Conservation (phyloP, 2,888 invertebrate genomes). For the Chesias legatella region DNA sequence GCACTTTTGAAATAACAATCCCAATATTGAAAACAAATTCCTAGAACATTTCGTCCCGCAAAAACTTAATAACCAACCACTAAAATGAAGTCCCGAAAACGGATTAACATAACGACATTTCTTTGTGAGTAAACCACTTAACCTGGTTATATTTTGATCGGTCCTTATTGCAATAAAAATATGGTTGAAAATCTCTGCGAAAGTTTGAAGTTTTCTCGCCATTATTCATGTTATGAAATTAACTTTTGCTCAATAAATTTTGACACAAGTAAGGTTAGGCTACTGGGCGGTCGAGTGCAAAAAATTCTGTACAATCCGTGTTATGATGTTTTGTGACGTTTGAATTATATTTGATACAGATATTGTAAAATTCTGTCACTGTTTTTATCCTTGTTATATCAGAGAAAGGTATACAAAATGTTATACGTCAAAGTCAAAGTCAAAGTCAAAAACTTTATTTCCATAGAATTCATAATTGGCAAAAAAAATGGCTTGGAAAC, state of each 20-base stretch:
- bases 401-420: too few species aligned
- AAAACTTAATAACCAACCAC: conserved; percentile 38
- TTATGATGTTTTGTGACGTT: conserved; percentile 39
- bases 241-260: conserved; percentile 63
- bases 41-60: not conserved
- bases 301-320: conserved; percentile 25
- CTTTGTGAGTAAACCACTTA: conserved; percentile 43
- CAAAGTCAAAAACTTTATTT: too few species aligned
- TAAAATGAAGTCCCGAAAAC: conserved; percentile 44
- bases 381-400: too few species aligned
- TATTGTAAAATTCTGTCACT: not conserved
- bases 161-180: conserved; percentile 4
- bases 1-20: not conserved
- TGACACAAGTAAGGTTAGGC: conserved; percentile 56
- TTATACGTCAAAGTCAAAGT: too few species aligned
- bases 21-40: not conserved
- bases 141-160: conserved; percentile 8
- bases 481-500: too few species aligned
- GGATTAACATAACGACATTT: conserved; percentile 67
- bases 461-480: too few species aligned
- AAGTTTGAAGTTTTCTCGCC: conserved; percentile 17
- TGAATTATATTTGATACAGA: conserved; percentile 19
- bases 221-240: conserved; percentile 38
- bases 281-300: conserved; percentile 64
- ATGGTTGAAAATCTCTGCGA: conserved; percentile 14